Base-by-base conservation (phyloP, 2,888 invertebrate genomes). In the Plebejus anna region DNA sequence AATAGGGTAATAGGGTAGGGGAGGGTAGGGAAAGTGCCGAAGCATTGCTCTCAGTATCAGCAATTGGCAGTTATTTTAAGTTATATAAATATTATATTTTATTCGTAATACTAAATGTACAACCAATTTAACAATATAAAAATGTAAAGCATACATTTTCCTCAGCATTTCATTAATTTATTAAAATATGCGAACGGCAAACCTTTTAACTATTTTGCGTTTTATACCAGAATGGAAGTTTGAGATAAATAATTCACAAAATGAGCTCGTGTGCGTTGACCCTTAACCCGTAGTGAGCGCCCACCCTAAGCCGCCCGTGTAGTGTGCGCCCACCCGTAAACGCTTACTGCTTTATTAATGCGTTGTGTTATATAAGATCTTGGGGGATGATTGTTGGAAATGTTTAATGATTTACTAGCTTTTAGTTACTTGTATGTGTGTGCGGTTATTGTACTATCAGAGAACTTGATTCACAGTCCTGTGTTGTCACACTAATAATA, bases 271-370 rank as follows among this genome's bases (percentile, higher is more conserved):
- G 32, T 66, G 66, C 66, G 16, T 66, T 36, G 32, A 66, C 13
- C 66, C 32, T 66, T 66, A 66, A 28, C 61, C 16, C 36, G 32
- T 66, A 22, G 3, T 22, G 71, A 42, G 71, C 42, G 38, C 71
- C 42, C n/a, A 2, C 71, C 71, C 28, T 71, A 42, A 71, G 71
- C 71, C 70, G 16, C 70, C 22, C 71, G 42, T 42, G 71, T 71
- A 42, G 28, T 71, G 71, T 71, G 71, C 42, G 71, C 7, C 22
- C 38, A 71, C 42, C 71, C 71, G 42, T 22, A 22, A 71, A 71
- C 22, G n/a, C 42, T 71, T 42, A 42, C 22, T 22, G 71, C 71
- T 38, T 66, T 66, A 71, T 71, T 71, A 42, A 71, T 71, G 71
- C 70, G 38, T 70, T 42, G 71, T 70, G 71, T 38, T 38, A 38